phyloP scores from a whole-genome alignment of 2,888 invertebrate genomes.

The Cinara cedri region DNA sequence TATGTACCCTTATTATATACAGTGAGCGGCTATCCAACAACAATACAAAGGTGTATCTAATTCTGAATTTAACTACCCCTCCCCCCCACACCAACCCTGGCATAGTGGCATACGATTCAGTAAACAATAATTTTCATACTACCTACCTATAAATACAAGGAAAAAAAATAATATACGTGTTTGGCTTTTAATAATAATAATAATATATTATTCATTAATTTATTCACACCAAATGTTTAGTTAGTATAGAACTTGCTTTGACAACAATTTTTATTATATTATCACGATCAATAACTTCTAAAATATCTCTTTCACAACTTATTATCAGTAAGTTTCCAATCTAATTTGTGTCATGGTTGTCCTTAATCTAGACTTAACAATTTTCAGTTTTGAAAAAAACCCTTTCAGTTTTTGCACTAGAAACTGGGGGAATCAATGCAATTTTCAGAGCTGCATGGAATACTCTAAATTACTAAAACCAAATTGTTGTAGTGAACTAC shows the following conservation, averaged over 20 bases:
- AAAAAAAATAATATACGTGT: not conserved
- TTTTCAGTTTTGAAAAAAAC: slow-evolving; percentile 32
- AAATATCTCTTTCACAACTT: slow-evolving; percentile 35
- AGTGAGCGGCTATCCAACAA: too few relatives aligned
- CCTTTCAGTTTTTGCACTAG: slow-evolving; percentile 21
- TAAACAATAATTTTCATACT: not conserved
- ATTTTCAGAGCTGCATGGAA: slow-evolving; percentile 21
- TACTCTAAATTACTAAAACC: slow-evolving; percentile 7
- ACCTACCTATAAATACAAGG: not conserved
- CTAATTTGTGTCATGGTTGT: slow-evolving; percentile 30
- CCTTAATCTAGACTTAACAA: slow-evolving; percentile 33
- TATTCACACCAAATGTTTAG: slow-evolving; percentile 19
- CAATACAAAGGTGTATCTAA: too few relatives aligned
- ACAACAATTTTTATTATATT: slow-evolving; percentile 28
- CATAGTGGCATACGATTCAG: too few relatives aligned
- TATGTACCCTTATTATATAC: too few relatives aligned
- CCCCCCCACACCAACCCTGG: too few relatives aligned
- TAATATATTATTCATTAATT: slow-evolving; percentile 1
- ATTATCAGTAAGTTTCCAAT: slow-evolving; percentile 30
- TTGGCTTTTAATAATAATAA: slow-evolving; percentile 1
- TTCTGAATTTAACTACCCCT: too few relatives aligned
- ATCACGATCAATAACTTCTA: slow-evolving; percentile 30
- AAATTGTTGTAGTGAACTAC: slow-evolving; percentile 21
- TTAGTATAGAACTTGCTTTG: slow-evolving; percentile 22
- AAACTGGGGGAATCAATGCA: slow-evolving; percentile 28